Evolutionary conservation across 1,140 invertebrate species (phyloP), one percentile per base, ranked within the genome.

Genomic region (Drosophila gunungcola): DNA sequence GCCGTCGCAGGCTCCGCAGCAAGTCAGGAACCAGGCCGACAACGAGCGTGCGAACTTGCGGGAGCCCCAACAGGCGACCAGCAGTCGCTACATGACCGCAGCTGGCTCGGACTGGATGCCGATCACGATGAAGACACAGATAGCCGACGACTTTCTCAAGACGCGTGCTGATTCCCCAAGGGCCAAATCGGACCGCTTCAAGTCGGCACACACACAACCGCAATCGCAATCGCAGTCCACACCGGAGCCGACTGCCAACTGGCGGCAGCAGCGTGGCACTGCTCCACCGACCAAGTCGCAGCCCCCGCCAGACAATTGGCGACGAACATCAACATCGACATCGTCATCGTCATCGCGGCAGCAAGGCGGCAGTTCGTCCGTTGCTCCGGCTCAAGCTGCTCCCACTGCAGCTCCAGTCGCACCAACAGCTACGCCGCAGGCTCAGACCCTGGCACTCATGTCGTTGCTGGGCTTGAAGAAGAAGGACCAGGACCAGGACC

Each of bases 41-140:
- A 29, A 5, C 27, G 39, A 11, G 7, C 21, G 27, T 4, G 25
- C 38, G 4, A 45, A 45, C 0, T 25, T 7, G 1, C 32, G 27
- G 2, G n/a, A 29, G 11, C 7, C 6, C 9, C 46, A 32, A n/a
- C 34, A 29, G 1, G 56, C 36, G 42, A 65, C 11, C 32, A 69
- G 32, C 52, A 74, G 25, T 9, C 81, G 78, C 0, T 86, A 70
- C 16, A 6, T 63, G 0, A 81, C 78, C 0, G 78, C 68, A 1
- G 73, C 68, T 4, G 69, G 68, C 0, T 34, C 51, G 1, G 56
- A 55, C 1, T 52, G 48, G n/a, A 55, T 72, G 16, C 36, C 39
- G 5, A 81, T 82, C 2, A 88, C 82, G 12, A 82, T 86, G 69
- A 86, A 82, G 13, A 72, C 83, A 0, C 12, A 58, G 6, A 51